phyloP scores from a whole-genome alignment of 2,797 vertebrate species.

The Nyctibius grandis region DNA sequence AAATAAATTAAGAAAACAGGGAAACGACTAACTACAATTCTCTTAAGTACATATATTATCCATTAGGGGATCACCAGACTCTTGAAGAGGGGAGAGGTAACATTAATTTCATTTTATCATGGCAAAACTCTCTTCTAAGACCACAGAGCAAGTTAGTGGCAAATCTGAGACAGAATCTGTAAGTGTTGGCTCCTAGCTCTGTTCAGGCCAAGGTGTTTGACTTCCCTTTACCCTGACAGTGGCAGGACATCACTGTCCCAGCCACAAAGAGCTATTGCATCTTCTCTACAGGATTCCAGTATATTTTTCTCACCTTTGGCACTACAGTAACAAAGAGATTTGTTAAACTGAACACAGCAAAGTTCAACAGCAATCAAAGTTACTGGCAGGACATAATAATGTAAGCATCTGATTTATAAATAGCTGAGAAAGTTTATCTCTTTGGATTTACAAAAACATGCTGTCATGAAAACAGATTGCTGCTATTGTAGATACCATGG shows the following conservation, averaged over 20 bases:
- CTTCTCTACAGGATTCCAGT: conserved; percentile 36
- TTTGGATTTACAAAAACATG: conserved; percentile 61
- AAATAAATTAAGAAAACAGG: not conserved
- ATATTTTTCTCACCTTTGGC: conserved; percentile 68
- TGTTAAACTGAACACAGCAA: conserved; percentile 28
- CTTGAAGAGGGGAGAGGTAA: not conserved
- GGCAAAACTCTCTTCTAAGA: not conserved
- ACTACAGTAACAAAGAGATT: conserved; percentile 53
- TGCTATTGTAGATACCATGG: conserved; percentile 60
- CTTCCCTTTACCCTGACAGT: not conserved
- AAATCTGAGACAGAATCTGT: not conserved
- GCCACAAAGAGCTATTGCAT: conserved; percentile 39
- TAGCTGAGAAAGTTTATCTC: conserved; percentile 70
- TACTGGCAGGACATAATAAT: conserved; percentile 60
- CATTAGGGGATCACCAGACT: not conserved
- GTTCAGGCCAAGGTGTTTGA: conserved; percentile 1
- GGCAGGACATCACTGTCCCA: not conserved
- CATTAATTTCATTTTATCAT: not conserved
- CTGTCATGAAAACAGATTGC: conserved; percentile 59
- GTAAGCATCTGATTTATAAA: conserved; percentile 72
- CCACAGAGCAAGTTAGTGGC: conserved; percentile 22
- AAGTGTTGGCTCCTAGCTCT: not conserved
- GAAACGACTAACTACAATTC: not conserved
- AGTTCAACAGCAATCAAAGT: conserved; percentile 15
- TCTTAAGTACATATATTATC: not conserved